Evolutionary conservation across 1,140 invertebrate genomes (phyloP).

Genomic region (Panagrolaimus sp.): DNA sequence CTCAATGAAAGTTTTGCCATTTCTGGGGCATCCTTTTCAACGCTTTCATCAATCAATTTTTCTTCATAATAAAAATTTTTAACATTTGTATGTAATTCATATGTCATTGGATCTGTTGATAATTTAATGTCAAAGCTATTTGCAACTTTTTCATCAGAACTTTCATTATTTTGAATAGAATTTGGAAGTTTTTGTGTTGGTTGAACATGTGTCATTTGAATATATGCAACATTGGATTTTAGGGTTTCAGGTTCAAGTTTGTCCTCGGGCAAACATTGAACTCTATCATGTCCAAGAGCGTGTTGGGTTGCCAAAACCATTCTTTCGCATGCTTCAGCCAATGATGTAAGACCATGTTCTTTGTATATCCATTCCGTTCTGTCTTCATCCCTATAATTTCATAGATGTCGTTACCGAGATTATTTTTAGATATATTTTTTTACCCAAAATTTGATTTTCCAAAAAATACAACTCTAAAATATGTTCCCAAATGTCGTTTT

Average conservation of each 20-base stretch:
- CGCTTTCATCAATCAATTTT: conserved; percentile 33
- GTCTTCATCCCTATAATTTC: conserved; percentile 82
- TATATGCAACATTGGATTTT: conserved; percentile 67
- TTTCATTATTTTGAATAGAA: neutral
- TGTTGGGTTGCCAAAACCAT: conserved; percentile 55
- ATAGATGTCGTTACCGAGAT: neutral
- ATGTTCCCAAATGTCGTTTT: conserved; percentile 78
- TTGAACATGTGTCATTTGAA: conserved; percentile 48
- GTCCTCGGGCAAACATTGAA: conserved; percentile 39
- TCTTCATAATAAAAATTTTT: conserved; percentile 43
- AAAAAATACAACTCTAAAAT: conserved; percentile 79
- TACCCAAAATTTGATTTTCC: conserved; percentile 65
- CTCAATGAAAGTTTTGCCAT: conserved; percentile 38
- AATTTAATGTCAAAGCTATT: conserved; percentile 20
- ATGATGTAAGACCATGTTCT: conserved; percentile 84
- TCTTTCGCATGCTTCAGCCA: conserved; percentile 85
- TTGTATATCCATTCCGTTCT: conserved; percentile 88
- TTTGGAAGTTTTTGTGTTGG: conserved; percentile 24
- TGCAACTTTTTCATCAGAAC: conserved; percentile 18
- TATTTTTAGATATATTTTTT: conserved; percentile 18
- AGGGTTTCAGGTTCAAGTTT: conserved; percentile 59
- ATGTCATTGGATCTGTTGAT: conserved; percentile 27
- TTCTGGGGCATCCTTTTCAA: conserved; percentile 26
- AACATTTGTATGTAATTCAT: conserved; percentile 43
- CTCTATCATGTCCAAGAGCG: conserved; percentile 45